Conservation (phyloP, 2,113 vertebrate genomes). For the Zootoca vivipara region DNA sequence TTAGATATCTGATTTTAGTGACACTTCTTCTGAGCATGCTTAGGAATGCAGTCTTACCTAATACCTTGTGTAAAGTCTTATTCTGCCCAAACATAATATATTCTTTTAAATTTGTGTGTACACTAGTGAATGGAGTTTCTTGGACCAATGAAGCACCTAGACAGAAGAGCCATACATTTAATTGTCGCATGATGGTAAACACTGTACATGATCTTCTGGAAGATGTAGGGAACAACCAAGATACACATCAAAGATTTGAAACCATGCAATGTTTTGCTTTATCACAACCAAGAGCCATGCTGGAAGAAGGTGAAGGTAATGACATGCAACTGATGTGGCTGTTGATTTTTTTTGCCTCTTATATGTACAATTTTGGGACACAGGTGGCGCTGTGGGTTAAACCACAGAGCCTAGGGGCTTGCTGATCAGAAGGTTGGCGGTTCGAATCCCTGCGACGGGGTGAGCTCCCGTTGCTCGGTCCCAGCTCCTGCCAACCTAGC, state of each 20-base stretch:
- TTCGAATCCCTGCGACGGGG: no score
- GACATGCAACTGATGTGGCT: not conserved
- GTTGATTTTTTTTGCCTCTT: not conserved
- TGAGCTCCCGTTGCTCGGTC: no score
- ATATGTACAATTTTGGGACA: no score
- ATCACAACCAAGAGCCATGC: slow-evolving; percentile 95
- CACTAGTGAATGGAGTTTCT: slow-evolving; percentile 85
- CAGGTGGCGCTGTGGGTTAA: no score
- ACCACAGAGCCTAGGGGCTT: no score
- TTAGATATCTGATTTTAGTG: not conserved
- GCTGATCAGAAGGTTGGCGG: no score
- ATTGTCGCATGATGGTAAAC: slow-evolving; percentile 95
- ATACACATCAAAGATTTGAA: slow-evolving; percentile 86
- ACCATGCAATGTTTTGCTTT: slow-evolving; percentile 99
- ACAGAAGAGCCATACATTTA: slow-evolving; percentile 97
- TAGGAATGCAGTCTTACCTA: not conserved
- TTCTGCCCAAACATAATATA: not conserved
- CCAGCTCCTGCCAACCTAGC: no score
- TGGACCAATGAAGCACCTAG: slow-evolving; percentile 90
- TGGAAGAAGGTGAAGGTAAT: slow-evolving; percentile 97
- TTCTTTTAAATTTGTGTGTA: slow-evolving; percentile 4
- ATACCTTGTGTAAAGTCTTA: not conserved
- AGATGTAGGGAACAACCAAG: slow-evolving; percentile 77
- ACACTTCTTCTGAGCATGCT: not conserved
- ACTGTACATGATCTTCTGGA: slow-evolving; percentile 81